These are phyloP conservation scores for Frankliniella intonsa DNA, from an alignment of 2,888 invertebrate genomes.

Conservation along the genomic window DNA sequence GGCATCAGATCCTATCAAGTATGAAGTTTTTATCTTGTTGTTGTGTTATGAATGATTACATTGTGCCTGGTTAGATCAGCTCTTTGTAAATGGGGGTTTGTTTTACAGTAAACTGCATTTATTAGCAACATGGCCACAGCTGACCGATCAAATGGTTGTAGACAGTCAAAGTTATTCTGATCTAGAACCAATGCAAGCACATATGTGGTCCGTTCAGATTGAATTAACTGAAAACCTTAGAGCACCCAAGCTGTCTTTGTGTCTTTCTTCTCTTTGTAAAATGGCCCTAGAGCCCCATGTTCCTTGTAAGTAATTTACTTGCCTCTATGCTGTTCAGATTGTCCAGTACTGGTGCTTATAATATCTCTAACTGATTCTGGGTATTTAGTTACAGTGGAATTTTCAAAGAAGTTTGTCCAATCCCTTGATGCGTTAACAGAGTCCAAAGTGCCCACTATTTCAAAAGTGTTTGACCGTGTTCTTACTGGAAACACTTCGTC, in stretches of 20 bases:
- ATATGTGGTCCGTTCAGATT: constrained; percentile 69
- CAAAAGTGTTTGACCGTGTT: constrained; percentile 54
- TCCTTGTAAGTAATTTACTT: constrained; percentile 52
- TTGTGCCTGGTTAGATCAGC: not conserved
- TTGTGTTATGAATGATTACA: constrained; percentile 21
- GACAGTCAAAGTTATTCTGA: constrained; percentile 86
- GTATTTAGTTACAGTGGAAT: constrained; percentile 16
- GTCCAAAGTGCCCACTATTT: constrained; percentile 63
- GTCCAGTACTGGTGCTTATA: constrained; percentile 53
- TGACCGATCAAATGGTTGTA: constrained; percentile 78
- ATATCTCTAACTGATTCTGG: constrained; percentile 17
- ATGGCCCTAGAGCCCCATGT: constrained; percentile 35
- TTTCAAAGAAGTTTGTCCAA: constrained; percentile 41
- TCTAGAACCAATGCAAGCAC: constrained; percentile 75
- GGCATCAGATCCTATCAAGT: constrained; percentile 69
- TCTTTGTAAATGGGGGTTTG: too few relatives aligned
- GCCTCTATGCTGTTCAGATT: constrained; percentile 45
- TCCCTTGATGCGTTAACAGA: constrained; percentile 67
- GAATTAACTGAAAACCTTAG: constrained; percentile 61
- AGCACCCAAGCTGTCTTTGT: constrained; percentile 71
- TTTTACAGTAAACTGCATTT: constrained; percentile 61
- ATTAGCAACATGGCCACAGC: constrained; percentile 79
- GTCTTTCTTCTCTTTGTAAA: constrained; percentile 47
- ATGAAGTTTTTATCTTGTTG: constrained; percentile 34
- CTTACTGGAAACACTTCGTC: constrained; percentile 47